Evolutionary conservation across 2,797 vertebrate species (phyloP).

Genomic region (Labeo calbasu): DNA sequence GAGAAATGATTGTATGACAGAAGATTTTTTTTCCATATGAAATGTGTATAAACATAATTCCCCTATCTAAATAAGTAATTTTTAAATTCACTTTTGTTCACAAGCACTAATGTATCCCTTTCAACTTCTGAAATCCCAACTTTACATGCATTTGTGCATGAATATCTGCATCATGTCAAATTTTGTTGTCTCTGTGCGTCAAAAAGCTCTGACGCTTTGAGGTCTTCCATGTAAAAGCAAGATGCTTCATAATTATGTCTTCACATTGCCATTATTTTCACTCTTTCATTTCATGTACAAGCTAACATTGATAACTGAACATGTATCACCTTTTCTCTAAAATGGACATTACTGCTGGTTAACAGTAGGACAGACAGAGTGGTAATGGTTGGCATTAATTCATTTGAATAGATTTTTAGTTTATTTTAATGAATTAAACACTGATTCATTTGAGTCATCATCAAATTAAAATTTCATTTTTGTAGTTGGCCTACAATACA

Average conservation of each 20-base stretch:
- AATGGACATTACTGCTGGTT: constrained; percentile 47
- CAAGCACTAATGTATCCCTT: background rate
- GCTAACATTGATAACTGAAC: constrained; percentile 75
- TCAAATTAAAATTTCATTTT: background rate
- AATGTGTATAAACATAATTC: background rate
- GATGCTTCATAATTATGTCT: constrained; percentile 50
- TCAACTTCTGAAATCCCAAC: background rate
- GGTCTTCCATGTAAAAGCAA: constrained; percentile 53
- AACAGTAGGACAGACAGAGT: constrained; percentile 26
- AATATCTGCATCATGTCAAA: constrained; percentile 8
- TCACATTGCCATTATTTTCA: constrained; percentile 19
- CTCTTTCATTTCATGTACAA: constrained; percentile 58
- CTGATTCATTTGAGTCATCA: background rate
- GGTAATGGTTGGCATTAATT: background rate
- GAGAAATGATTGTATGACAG: background rate
- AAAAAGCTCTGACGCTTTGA: constrained; percentile 9
- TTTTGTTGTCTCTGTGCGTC: background rate
- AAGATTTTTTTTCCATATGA: background rate
- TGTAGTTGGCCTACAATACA: background rate
- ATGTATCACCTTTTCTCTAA: constrained; percentile 55
- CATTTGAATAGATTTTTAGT: background rate
- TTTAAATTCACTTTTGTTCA: background rate
- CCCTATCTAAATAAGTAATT: background rate
- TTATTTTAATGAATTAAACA: background rate
- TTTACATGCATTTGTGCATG: background rate